Evolutionary conservation across 2,113 vertebrate genomes (phyloP), one percentile per base, ranked within the genome.

Genomic region (Corynorhinus townsendii): DNA sequence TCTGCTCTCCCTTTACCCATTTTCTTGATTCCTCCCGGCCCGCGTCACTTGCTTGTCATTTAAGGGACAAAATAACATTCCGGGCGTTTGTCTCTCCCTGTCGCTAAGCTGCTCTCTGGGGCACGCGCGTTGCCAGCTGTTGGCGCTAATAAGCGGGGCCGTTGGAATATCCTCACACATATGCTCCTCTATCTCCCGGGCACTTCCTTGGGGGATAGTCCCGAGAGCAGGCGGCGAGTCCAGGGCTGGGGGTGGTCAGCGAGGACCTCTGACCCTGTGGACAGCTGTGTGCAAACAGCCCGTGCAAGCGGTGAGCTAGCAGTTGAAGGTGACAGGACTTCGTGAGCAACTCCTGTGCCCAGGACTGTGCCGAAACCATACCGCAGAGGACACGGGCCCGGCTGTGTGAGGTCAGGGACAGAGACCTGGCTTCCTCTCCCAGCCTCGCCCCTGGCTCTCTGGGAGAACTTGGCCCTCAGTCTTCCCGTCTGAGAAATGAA

Each of bases 271-370:
- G 35, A 49, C 68, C 77, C 68, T 0, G 2, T 0, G 68, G 47
- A 4, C 38, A 38, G 68, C 52, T 76, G 19, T 52, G 54, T 72
- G 38, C 19, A 52, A 28, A 38, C 49, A 76, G 17, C 22, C 40
- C 12, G 0, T 26, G 20, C 2, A 17, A 0, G 4, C 9, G 3
- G 28, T 40, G 49, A 22, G 28, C 33, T 84, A 35, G 20, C 1
- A 22, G 5, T 8, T 4, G n/a, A 35, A 6, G 16, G 56, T 54
- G 0, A 1, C 4, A 12, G 49, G 16, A 0, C 10, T 16, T 10
- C 1, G 7, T 3, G 82, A 54, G 68, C 10, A 2, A 0, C 16
- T 15, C 26, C 0, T 1, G 26, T 22, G 47, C 24, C 75, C 75
- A 16, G 85, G 26, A 35, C 40, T 9, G 7, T 35, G 89, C 38